A percentile compares a stretch with the other conserved stretches of the same genome.
phyloP scores from a whole-genome alignment of 2,797 vertebrate species.

The Nyctalus aviator region DNA sequence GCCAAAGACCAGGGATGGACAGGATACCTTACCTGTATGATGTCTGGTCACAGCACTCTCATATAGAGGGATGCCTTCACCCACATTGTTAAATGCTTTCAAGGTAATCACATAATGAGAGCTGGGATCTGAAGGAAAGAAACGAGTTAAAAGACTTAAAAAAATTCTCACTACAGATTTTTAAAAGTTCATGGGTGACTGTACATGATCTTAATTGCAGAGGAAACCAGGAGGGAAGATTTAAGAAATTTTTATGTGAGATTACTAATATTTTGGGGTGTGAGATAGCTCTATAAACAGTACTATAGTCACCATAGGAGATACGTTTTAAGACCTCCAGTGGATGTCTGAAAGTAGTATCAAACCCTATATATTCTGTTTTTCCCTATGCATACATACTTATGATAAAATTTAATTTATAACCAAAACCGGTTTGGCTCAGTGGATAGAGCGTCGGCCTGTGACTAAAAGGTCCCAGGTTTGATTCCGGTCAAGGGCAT shows the following conservation, averaged over 20 bases:
- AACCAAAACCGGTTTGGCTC: not conserved
- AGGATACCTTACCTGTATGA: slow-evolving; percentile 90
- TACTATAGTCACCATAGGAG: not conserved
- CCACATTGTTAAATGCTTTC: slow-evolving; percentile 98
- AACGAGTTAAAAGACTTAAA: not conserved
- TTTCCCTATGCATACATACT: not conserved
- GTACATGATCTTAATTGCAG: not conserved
- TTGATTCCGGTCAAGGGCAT: too few species aligned
- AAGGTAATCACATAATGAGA: slow-evolving; percentile 98
- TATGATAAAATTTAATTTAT: not conserved
- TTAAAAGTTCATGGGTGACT: not conserved
- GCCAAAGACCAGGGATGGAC: not conserved
- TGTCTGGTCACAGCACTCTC: slow-evolving; percentile 97
- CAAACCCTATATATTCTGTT: not conserved
- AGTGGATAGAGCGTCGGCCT: too few species aligned
- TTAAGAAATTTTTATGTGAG: not conserved
- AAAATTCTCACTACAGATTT: not conserved
- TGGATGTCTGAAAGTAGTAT: not conserved
- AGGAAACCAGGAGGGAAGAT: not conserved
- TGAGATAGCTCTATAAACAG: not conserved
- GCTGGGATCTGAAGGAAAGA: slow-evolving; percentile 92
- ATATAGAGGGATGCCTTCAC: slow-evolving; percentile 97
- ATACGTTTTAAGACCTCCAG: not conserved
- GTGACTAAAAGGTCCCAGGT: too few species aligned
- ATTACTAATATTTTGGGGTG: not conserved